A percentile compares a stretch with the other conserved stretches of the same genome.
phyloP scores from a whole-genome alignment of 2,113 vertebrate species.

The Agelaius tricolor region DNA sequence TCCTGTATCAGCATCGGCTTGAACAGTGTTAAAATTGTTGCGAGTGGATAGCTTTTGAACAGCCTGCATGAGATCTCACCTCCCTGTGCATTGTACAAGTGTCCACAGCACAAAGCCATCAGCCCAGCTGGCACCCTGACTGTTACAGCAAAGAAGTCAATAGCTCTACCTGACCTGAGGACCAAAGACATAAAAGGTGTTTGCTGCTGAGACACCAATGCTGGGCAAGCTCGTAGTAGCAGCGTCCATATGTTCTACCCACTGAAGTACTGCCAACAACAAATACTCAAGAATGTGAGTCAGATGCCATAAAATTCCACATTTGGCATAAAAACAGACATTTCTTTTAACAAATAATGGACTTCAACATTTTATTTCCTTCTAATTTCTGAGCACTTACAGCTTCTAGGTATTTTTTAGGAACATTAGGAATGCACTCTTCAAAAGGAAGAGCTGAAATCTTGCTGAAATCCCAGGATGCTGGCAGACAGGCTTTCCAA shows the following conservation, averaged over 20 bases:
- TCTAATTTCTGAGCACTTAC: not conserved
- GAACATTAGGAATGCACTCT: not conserved
- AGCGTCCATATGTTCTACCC: constrained; percentile 27
- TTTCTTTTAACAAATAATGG: constrained; percentile 18
- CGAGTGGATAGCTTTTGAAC: not conserved
- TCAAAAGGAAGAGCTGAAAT: not conserved
- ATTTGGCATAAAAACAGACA: not conserved
- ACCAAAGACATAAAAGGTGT: constrained; percentile 23
- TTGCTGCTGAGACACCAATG: not conserved
- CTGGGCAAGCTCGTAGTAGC: not conserved
- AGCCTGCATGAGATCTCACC: constrained; percentile 60
- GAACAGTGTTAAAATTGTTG: constrained; percentile 9
- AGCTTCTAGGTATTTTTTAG: not conserved
- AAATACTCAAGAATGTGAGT: constrained; percentile 18
- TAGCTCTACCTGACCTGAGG: not conserved
- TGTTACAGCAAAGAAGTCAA: constrained; percentile 4
- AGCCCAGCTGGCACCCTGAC: constrained; percentile 42
- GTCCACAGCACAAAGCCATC: constrained; percentile 22
- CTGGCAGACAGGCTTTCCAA: not conserved
- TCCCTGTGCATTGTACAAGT: constrained; percentile 6
- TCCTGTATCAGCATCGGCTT: not conserved
- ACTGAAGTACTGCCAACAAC: constrained; percentile 21
- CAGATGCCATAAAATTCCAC: not conserved
- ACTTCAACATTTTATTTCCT: not conserved
- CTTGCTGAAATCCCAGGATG: not conserved